Base-by-base conservation (phyloP, 2,888 invertebrate genomes). In the Eledone cirrhosa region DNA sequence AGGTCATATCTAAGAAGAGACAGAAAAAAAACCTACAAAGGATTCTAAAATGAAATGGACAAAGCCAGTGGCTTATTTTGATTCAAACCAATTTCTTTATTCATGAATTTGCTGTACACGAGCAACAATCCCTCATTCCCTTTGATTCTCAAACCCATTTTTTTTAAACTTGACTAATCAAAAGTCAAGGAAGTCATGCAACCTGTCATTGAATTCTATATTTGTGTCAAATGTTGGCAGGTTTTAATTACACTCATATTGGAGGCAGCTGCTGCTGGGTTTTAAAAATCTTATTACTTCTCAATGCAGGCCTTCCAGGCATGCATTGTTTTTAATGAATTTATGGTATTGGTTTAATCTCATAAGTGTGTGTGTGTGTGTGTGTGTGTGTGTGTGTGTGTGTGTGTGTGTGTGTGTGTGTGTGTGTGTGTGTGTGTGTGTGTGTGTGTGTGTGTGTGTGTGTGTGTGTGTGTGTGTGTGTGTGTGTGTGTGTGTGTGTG, bases 1-100 rank as follows among this genome's bases (percentile, higher is more conserved):
- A 41, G 8, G 33, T 41, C 33, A 41, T 41, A 41, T 41, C 33
- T 41, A 41, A 41, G 33, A 41, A 41, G 33, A 41, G 33, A 41
- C 33, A 41, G 33, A 41, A 41, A 41, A 41, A 41, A 41, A 8
- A 41, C 33, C 8, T 41, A 41, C 33, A 41, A 41, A 41, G 33
- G 33, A 41, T 41, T 41, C 33, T 41, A 41, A 41, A 8, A 41
- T 8, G 33, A 41, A 41, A 41, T 41, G 33, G 33, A 41, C 33
- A 41, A 41, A 41, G 33, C 33, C 33, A 7, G 33, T 41, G 33
- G 33, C 33, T 41, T 8, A 41, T 41, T 29, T 67, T 67, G 67
- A 31, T 67, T 67, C 67, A 67, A 67, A 67, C 67, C 16, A 67
- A 67, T 67, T 67, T 67, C 67, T 67, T 67, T 67, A 67, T 67